Conservation (phyloP, 2,113 vertebrate species). For the Cryptoleucopteryx plumbea region DNA sequence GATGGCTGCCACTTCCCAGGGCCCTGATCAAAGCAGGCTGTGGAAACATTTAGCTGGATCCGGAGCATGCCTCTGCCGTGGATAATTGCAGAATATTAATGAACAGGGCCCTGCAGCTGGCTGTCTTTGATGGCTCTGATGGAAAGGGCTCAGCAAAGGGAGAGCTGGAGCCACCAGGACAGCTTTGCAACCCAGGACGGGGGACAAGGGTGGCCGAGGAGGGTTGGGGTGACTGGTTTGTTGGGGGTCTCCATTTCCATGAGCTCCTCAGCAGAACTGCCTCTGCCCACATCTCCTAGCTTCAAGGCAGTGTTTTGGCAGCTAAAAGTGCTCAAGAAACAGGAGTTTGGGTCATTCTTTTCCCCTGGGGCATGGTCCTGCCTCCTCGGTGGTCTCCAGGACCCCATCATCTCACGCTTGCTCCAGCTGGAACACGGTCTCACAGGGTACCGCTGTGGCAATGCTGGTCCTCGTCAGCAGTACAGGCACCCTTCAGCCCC, state of each 20-base stretch:
- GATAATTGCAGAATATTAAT: background rate
- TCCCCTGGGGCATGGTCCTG: fast-evolving
- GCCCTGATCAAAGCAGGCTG: background rate
- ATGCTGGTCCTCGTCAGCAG: background rate
- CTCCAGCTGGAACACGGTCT: fast-evolving
- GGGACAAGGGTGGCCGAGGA: background rate
- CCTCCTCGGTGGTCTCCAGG: background rate
- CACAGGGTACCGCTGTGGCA: fast-evolving
- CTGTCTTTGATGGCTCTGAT: background rate
- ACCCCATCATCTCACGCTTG: background rate
- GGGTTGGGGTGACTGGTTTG: background rate
- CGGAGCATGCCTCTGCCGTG: background rate
- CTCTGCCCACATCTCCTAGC: background rate
- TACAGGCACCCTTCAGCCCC: background rate
- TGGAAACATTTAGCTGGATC: background rate
- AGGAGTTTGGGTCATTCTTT: no score
- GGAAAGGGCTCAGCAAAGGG: background rate
- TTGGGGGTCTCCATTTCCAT: background rate
- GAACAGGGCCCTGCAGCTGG: background rate
- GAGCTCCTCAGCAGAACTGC: background rate
- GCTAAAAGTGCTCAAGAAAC: background rate
- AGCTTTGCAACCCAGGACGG: no score
- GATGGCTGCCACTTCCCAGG: background rate
- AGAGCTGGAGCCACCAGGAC: background rate
- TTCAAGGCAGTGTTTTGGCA: background rate